These are phyloP conservation scores for Mormyrus lacerda DNA, from an alignment of 2,113 vertebrate species.

Conservation along the genomic window DNA sequence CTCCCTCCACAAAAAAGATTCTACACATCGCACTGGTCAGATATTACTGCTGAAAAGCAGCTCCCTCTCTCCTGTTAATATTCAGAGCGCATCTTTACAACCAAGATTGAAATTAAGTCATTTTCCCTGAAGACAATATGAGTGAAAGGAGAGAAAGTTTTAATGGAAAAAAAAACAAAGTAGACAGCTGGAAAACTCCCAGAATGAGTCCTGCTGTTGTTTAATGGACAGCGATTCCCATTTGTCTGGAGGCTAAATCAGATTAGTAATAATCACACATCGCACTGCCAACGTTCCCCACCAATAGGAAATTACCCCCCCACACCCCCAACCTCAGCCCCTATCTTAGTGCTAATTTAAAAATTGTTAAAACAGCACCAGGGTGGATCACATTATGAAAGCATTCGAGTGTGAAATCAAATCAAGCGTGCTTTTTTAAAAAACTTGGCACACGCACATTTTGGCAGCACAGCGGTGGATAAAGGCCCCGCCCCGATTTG, in stretches of 20 bases:
- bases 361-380: conserved; percentile 19
- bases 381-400: conserved; percentile 14
- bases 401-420: conserved; percentile 4
- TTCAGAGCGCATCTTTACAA: neutral
- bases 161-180: neutral
- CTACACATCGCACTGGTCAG: neutral
- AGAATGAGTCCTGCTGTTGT: conserved; percentile 23
- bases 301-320: conserved; percentile 41
- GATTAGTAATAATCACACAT: conserved; percentile 41
- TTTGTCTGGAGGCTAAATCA: conserved; percentile 45
- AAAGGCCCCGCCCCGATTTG: neutral
- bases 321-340: neutral
- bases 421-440: neutral
- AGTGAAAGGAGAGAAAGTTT: neutral
- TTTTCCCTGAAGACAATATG: conserved; percentile 3
- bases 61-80: neutral
- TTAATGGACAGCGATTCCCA: conserved; percentile 44
- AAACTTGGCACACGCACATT: neutral
- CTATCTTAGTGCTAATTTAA: conserved; percentile 19
- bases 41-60: neutral
- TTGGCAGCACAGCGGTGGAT: neutral
- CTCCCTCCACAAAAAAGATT: neutral
- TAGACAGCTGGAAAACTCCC: conserved; percentile 7
- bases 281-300: conserved; percentile 39
- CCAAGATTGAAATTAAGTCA: neutral